Evolutionary conservation across 1,140 invertebrate genomes (phyloP), one percentile per base, ranked within the genome.

Genomic region (Cydia fagiglandana): DNA sequence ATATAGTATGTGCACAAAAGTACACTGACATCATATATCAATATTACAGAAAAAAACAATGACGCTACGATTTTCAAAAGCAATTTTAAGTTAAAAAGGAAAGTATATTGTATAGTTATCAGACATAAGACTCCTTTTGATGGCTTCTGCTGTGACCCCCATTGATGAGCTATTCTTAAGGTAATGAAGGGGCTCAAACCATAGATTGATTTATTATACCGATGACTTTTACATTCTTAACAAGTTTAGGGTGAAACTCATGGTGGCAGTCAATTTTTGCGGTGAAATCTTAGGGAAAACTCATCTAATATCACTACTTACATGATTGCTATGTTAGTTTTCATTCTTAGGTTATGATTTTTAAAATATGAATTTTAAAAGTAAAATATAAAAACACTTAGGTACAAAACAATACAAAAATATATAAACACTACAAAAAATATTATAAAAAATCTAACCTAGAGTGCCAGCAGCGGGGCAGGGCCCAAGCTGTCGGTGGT

Each of bases 121-220:
- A 17, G 53, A 56, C 53, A 56, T 56, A 56, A 56, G 53, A 17
- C 53, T 56, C 12, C 53, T 13, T 56, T 56, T 56, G 53, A 56
- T 56, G 53, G 53, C 53, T 47, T 47, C 45, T 4, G 15, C n/a
- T 17, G 53, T 20, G 53, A 17, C n/a, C 53, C n/a, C 7, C n/a
- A 50, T 50, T 56, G 53, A 56, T 17, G 53, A n/a, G 0, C 15
- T 20, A 56, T 56, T 56, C 53, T 56, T 56, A 56, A 6, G 53
- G n/a, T 56, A 56, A 56, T 56, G 53, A 56, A 17, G 53, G 53
- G 53, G 53, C 53, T 17, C 53, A 56, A 56, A 56, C 53, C 53
- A 17, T 56, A 17, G 53, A 56, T 17, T 56, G 53, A 56, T 56
- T 56, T 20, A 56, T 17, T 5, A n/a, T 56, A 24, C 24, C 53